A percentile compares a stretch with the other conserved stretches of the same genome.
phyloP scores from a whole-genome alignment of 2,888 invertebrate species.

The Hypolimnas misippus region DNA sequence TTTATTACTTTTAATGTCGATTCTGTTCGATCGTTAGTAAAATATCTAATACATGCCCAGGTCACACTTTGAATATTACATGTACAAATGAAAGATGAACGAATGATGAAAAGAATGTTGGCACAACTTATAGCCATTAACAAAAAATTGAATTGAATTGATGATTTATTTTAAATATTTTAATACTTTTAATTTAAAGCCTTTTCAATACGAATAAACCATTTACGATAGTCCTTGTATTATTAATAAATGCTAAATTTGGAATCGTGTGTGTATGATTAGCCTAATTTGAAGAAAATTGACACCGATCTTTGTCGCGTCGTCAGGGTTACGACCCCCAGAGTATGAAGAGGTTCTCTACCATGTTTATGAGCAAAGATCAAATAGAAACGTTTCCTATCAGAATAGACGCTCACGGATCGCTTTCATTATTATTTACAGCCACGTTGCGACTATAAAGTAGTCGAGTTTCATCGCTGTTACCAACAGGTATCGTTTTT shows the following conservation, averaged over 20 bases:
- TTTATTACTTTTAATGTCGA: no score
- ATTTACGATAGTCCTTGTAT: no score
- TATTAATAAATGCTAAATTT: background rate
- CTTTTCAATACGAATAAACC: no score
- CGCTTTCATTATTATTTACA: constrained; percentile 46
- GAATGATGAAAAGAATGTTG: no score
- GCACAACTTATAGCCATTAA: no score
- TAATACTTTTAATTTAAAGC: no score
- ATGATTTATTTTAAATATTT: no score
- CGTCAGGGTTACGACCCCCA: constrained; percentile 37
- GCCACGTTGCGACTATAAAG: constrained; percentile 39
- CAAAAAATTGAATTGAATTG: no score
- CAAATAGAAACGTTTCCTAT: constrained; percentile 46
- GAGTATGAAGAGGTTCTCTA: constrained; percentile 38
- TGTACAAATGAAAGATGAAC: no score
- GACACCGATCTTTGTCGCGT: constrained; percentile 39
- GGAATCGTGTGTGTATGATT: background rate
- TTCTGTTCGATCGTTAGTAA: no score
- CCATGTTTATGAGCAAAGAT: constrained; percentile 43
- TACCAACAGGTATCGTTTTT: background rate
- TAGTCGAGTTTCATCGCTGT: constrained; percentile 25
- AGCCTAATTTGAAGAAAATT: constrained; percentile 31
- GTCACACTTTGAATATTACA: no score
- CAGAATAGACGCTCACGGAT: constrained; percentile 41
- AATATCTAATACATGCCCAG: no score